phyloP scores from a whole-genome alignment of 2,797 vertebrate genomes.

The Lutjanus argentimaculatus region DNA sequence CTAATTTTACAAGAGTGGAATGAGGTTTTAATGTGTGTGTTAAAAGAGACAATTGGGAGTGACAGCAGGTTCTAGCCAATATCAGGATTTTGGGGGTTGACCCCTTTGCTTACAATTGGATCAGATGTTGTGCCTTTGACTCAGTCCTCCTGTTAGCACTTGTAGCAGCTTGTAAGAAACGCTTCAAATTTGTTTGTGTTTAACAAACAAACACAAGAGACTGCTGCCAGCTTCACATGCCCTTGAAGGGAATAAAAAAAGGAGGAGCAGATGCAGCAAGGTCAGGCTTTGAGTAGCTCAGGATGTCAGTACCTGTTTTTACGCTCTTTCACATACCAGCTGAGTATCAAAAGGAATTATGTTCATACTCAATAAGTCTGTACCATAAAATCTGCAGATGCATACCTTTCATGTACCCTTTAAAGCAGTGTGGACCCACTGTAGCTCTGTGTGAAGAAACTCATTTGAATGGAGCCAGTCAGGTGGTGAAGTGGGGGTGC shows the following conservation, averaged over 20 bases:
- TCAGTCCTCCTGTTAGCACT: conserved; percentile 1
- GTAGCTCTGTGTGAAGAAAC: not conserved
- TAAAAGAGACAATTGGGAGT: not conserved
- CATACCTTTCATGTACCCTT: not conserved
- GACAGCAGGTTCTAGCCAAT: not conserved
- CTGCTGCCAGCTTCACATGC: not conserved
- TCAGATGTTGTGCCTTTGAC: conserved; percentile 1
- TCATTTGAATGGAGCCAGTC: not conserved
- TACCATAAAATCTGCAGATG: not conserved
- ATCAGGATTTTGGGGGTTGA: not conserved
- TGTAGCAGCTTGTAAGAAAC: conserved; percentile 16
- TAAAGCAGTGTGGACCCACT: not conserved
- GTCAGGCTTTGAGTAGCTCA: conserved; percentile 7
- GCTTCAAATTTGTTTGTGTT: conserved; percentile 9
- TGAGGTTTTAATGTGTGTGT: not conserved
- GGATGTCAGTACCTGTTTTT: not conserved
- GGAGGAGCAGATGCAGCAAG: conserved; percentile 8
- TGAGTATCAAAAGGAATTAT: not conserved
- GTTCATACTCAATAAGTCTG: not conserved
- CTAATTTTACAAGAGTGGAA: too few species aligned
- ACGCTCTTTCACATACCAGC: not conserved
- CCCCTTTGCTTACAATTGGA: not conserved
- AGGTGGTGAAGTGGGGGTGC: not conserved
- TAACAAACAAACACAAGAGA: conserved; percentile 7
- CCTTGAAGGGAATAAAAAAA: conserved; percentile 12